Evolutionary conservation across 1,140 invertebrate genomes (phyloP).

Genomic region (Thaumatotibia leucotreta): DNA sequence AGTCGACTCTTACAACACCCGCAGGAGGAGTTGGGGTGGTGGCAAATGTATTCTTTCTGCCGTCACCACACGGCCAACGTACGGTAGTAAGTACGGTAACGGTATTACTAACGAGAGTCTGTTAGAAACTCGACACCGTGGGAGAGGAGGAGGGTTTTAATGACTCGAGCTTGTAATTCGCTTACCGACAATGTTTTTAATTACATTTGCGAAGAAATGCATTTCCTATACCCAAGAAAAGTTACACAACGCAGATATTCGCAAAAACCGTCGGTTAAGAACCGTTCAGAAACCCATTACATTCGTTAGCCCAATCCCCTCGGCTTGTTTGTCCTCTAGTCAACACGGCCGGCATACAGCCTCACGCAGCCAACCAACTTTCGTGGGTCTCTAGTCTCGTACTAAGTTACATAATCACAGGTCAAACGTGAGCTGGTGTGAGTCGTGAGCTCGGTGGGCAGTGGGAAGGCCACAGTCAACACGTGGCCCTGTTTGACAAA

Average conservation of each 20-base stretch:
- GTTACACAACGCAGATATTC: background rate
- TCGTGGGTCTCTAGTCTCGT: background rate
- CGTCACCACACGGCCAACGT: too few species aligned
- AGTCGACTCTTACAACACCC: too few species aligned
- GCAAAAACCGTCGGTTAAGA: background rate
- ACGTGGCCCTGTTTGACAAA: constrained; percentile 41
- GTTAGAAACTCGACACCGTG: too few species aligned
- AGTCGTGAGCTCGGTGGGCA: background rate
- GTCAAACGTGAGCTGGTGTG: background rate
- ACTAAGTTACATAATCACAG: background rate
- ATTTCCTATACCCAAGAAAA: background rate
- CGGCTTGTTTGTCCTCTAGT: background rate
- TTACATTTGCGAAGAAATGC: background rate
- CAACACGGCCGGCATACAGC: constrained; percentile 19
- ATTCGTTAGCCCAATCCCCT: background rate
- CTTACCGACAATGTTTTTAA: too few species aligned
- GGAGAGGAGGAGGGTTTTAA: too few species aligned
- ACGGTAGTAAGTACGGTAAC: too few species aligned
- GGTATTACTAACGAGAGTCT: too few species aligned
- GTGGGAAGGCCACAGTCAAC: constrained; percentile 14
- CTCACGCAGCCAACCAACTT: background rate
- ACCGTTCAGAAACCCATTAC: background rate
- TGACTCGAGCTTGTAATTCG: too few species aligned
- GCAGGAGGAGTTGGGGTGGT: too few species aligned
- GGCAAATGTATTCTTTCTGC: too few species aligned